Conservation (phyloP, 2,888 invertebrate genomes). For the Diarsia rubi region DNA sequence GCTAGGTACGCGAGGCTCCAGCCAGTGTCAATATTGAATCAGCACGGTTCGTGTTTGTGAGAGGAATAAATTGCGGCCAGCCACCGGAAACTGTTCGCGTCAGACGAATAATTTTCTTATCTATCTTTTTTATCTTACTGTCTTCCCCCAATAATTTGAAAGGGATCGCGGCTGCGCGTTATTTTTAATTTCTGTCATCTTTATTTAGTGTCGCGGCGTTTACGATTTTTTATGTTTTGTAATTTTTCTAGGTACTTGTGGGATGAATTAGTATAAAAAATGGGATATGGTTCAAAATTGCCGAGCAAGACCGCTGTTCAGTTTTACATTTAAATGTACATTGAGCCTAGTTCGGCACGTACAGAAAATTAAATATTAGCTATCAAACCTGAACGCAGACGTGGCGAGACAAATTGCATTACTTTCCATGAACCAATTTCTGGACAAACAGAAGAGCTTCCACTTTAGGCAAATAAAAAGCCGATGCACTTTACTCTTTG, state of each 20-base stretch:
- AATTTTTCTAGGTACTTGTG: conserved; percentile 29
- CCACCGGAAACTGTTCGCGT: conserved; percentile 80
- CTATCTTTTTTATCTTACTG: conserved; percentile 71
- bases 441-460: conserved; percentile 20
- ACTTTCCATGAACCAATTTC: conserved; percentile 26
- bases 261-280: conserved; percentile 3
- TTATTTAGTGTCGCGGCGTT: conserved; percentile 49
- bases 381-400: conserved; percentile 26
- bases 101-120: conserved; percentile 82
- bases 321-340: conserved; percentile 9
- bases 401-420: conserved; percentile 31
- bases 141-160: conserved; percentile 67
- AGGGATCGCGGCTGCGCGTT: conserved; percentile 59
- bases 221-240: conserved; percentile 5
- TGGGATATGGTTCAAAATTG: neutral
- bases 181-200: conserved; percentile 67
- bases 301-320: conserved; percentile 1
- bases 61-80: conserved; percentile 87
- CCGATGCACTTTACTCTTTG: conserved; percentile 55
- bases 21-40: conserved; percentile 88
- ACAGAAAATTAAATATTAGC: conserved; percentile 42
- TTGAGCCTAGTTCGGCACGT: conserved; percentile 21
- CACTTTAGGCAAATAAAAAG: conserved; percentile 28
- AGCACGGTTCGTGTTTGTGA: conserved; percentile 85
- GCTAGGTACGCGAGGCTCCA: conserved; percentile 77